Evolutionary conservation across 2,888 invertebrate genomes (phyloP).

Genomic region (Cheilosia pagana): DNA sequence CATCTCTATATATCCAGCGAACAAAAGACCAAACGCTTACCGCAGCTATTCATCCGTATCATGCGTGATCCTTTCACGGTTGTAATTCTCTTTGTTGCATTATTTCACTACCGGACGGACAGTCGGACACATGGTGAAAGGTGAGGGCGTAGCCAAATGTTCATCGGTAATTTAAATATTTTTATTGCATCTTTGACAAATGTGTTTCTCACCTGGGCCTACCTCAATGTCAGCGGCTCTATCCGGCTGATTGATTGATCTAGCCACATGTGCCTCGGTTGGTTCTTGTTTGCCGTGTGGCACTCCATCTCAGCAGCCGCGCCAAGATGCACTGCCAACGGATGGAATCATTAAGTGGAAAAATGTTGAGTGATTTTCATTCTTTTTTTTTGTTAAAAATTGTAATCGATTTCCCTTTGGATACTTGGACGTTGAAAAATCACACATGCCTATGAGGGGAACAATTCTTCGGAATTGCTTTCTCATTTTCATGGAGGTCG

Average conservation of each 20-base stretch:
- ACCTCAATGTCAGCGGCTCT: constrained; percentile 70
- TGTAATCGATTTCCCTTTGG: constrained; percentile 52
- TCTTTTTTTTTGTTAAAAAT: constrained; percentile 42
- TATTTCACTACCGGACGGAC: constrained; percentile 55
- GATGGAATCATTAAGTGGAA: constrained; percentile 63
- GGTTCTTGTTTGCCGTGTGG: constrained; percentile 1
- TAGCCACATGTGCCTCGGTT: constrained; percentile 45
- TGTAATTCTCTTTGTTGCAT: constrained; percentile 58
- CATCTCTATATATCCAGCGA: background rate
- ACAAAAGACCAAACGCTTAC: constrained; percentile 41
- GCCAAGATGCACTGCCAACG: constrained; percentile 14
- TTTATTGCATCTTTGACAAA: constrained; percentile 72
- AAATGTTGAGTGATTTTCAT: constrained; percentile 47
- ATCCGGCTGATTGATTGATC: constrained; percentile 67
- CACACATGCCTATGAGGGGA: constrained; percentile 23
- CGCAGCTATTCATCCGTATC: constrained; percentile 32
- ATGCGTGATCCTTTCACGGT: constrained; percentile 35
- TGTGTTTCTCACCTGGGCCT: constrained; percentile 72
- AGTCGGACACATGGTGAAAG: constrained; percentile 44
- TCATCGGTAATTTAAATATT: constrained; percentile 71
- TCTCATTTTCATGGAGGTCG: constrained; percentile 43
- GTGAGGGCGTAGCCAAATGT: constrained; percentile 67
- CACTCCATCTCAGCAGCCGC: background rate
- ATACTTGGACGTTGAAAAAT: constrained; percentile 58
- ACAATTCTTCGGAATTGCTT: constrained; percentile 34